Percentiles rank a stretch among this genome's conserved stretches.
phyloP scores from a whole-genome alignment of 2,888 invertebrate species.

The Agrochola macilenta region DNA sequence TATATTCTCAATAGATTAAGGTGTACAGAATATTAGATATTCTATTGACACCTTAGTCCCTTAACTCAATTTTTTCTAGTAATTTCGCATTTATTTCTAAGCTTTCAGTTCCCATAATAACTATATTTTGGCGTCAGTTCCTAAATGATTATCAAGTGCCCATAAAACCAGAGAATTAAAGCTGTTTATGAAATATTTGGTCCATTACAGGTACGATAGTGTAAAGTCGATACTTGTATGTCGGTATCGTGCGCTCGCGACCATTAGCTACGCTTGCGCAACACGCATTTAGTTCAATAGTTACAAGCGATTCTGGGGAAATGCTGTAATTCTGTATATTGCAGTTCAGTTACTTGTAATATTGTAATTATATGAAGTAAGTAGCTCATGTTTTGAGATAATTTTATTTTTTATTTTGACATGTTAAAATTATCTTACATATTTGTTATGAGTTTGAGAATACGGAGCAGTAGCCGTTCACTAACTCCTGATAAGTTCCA shows the following conservation, averaged over 20 bases:
- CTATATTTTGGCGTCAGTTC: constrained; percentile 11
- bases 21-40: background rate
- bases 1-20: background rate
- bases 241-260: constrained; percentile 74
- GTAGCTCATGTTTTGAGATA: constrained; percentile 1
- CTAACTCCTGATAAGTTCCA: background rate
- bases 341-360: constrained; percentile 49
- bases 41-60: background rate
- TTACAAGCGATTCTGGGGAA: constrained; percentile 73
- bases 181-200: constrained; percentile 75
- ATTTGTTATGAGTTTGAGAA: background rate
- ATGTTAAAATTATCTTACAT: background rate
- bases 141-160: constrained; percentile 26
- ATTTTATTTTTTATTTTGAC: background rate
- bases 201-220: constrained; percentile 72
- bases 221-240: constrained; percentile 70
- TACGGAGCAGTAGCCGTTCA: too few relatives aligned
- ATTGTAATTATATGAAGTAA: constrained; percentile 51
- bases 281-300: constrained; percentile 74
- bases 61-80: background rate
- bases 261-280: constrained; percentile 76
- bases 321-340: constrained; percentile 66
- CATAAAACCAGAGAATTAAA: constrained; percentile 63
- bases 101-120: background rate
- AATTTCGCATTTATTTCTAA: background rate